Percentiles rank a stretch among this genome's conserved stretches.
Evolutionary conservation across 1,140 invertebrate species (phyloP).

Genomic region (Apolygus lucorum): DNA sequence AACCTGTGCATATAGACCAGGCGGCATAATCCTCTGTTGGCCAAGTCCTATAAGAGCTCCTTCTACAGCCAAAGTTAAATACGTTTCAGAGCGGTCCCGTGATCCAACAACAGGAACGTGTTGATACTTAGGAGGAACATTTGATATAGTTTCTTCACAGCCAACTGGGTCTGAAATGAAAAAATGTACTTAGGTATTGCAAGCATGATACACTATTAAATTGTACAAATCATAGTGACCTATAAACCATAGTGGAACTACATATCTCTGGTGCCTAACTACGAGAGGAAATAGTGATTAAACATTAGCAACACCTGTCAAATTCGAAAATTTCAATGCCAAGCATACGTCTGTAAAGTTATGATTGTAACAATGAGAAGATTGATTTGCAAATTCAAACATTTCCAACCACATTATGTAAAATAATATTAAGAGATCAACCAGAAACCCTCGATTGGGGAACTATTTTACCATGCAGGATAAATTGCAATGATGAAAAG

Average conservation of each 20-base stretch:
- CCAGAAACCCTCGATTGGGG: too few relatives aligned
- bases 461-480: too few relatives aligned
- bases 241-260: too few relatives aligned
- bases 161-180: conserved; percentile 45
- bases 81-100: conserved; percentile 61
- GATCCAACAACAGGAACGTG: conserved; percentile 63
- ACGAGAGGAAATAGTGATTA: neutral
- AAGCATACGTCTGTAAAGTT: too few relatives aligned
- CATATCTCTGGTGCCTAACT: neutral
- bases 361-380: too few relatives aligned
- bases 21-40: conserved; percentile 67
- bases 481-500: too few relatives aligned
- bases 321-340: too few relatives aligned
- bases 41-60: conserved; percentile 60
- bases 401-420: too few relatives aligned
- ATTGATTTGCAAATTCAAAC: too few relatives aligned
- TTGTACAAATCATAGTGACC: too few relatives aligned
- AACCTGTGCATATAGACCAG: conserved; percentile 66
- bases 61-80: conserved; percentile 64
- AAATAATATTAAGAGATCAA: too few relatives aligned
- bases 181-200: conserved; percentile 25
- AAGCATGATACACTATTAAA: neutral
- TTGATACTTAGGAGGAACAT: conserved; percentile 56
- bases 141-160: conserved; percentile 49
- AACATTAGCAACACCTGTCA: too few relatives aligned